Evolutionary conservation across 1,140 invertebrate genomes (phyloP), one percentile per base, ranked within the genome.

Genomic region (Amphibalanus amphitrite): DNA sequence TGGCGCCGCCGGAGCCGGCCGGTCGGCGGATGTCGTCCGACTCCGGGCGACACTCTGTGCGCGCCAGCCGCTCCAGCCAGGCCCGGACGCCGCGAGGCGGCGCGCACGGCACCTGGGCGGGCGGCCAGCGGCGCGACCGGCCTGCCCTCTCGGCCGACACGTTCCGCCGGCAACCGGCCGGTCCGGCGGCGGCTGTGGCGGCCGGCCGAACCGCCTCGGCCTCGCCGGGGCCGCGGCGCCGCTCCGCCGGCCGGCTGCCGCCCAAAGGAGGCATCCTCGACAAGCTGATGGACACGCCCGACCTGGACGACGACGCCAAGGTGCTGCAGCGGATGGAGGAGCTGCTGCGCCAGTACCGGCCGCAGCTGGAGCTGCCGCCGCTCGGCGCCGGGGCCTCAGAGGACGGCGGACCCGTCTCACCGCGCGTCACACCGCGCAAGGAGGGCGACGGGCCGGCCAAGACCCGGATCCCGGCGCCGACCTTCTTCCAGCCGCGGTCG

Each of bases 271-370:
- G 28, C 69, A 40, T 28, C 64, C 28, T 29, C 15, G 26, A 28
- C 69, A 15, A 23, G 47, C 47, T 59, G 47, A 59, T 59, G 47
- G 47, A 59, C 47, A 20, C 47, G 6, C 47, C 47, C 1, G 47
- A 59, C 20, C 47, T 59, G 71, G 67, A 38, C 28, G 71, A 72
- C 17, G 72, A 73, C 30, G 72, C 28, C 3, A 38, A 69, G 30
- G 73, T 73, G 70, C 72, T 73, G 25, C 64, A 72, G n/a, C 70
- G 69, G 26, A 72, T 73, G 71, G 72, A 73, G 47, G 72, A 73
- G 71, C 71, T 73, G 70, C 71, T 73, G 23, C 38, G 71, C 17
- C 71, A 70, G 25, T 73, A 73, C 71, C 71, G 73, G 64, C 68
- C 71, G 28, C 38, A 69, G 23, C 59, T 73, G 28, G 72, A 73